Evolutionary conservation across 2,113 vertebrate species (phyloP).

Genomic region (Spea bombifrons): DNA sequence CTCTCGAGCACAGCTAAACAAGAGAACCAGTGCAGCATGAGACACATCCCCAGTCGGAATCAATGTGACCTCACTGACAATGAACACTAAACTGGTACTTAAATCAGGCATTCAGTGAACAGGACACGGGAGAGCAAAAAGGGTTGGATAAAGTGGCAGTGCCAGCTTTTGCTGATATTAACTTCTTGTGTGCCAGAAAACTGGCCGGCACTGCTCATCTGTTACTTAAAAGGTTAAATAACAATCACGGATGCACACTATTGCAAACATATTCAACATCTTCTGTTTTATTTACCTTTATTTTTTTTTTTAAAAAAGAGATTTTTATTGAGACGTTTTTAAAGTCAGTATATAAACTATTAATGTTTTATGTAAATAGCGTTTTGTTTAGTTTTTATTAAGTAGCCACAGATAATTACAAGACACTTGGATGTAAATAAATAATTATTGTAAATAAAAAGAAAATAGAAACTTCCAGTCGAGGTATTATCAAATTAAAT

Average conservation of each 20-base stretch:
- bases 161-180: not conserved
- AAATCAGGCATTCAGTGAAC: not conserved
- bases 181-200: not conserved
- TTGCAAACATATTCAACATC: constrained; percentile 24
- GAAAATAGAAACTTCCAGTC: not conserved
- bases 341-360: constrained; percentile 20
- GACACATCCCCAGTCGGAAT: constrained; percentile 42
- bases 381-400: constrained; percentile 13
- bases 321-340: constrained; percentile 14
- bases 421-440: not conserved
- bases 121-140: not conserved
- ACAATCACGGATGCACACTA: constrained; percentile 22
- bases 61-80: constrained; percentile 52
- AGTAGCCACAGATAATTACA: constrained; percentile 1
- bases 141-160: rapidly evolving
- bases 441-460: not conserved
- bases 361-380: not conserved
- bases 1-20: constrained; percentile 87
- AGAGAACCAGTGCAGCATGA: constrained; percentile 60
- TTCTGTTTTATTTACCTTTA: constrained; percentile 15
- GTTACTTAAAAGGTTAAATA: not conserved
- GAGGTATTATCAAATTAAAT: no score
- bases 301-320: constrained; percentile 24
- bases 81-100: constrained; percentile 56
- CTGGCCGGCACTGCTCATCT: not conserved